Conservation (phyloP, 2,888 invertebrate genomes). For the Lasioglossum villosulum region DNA sequence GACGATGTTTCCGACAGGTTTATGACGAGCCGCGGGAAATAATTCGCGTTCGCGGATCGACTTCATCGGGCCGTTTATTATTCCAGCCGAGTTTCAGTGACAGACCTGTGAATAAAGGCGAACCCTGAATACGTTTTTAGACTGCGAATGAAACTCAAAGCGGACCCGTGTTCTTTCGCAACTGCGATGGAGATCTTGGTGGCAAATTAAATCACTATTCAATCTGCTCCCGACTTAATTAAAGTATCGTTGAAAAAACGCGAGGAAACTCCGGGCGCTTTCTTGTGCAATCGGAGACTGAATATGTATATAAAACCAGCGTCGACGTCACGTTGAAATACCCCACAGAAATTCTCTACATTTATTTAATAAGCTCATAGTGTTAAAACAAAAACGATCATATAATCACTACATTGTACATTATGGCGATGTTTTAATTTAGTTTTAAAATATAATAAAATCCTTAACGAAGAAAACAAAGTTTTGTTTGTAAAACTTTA, state of each 20-base stretch:
- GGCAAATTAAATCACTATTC: slow-evolving; percentile 46
- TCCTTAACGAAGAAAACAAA: not conserved
- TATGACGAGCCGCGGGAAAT: slow-evolving; percentile 66
- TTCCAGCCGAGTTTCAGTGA: slow-evolving; percentile 60
- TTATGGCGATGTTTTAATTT: not conserved
- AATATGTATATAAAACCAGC: not conserved
- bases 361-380: not conserved
- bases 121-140: slow-evolving; percentile 55
- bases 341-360: not conserved
- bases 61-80: slow-evolving; percentile 66
- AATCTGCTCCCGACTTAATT: not conserved
- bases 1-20: slow-evolving; percentile 68
- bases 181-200: slow-evolving; percentile 25
- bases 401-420: no score
- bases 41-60: slow-evolving; percentile 63
- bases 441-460: not conserved
- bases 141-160: slow-evolving; percentile 41
- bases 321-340: not conserved
- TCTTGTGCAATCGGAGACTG: not conserved
- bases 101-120: slow-evolving; percentile 63
- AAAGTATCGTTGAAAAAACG: slow-evolving; percentile 8
- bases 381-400: not conserved
- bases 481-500: not conserved
- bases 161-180: slow-evolving; percentile 19
- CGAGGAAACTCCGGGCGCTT: not conserved